Evolutionary conservation across 2,888 invertebrate genomes (phyloP).

Genomic region (Drosophila paramelanica): DNA sequence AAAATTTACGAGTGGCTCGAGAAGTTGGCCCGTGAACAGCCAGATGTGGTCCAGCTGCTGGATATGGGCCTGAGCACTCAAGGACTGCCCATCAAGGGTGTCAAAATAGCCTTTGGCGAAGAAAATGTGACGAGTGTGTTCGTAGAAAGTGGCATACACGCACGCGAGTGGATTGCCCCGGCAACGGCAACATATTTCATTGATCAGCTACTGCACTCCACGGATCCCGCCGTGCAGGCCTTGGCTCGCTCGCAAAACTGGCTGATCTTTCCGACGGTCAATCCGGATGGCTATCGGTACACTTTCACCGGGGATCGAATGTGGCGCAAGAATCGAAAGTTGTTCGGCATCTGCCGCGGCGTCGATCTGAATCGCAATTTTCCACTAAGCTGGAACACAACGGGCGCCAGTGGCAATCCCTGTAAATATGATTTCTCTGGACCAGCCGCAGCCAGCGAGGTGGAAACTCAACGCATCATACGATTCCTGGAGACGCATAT

Average conservation of each 20-base stretch:
- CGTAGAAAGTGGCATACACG: constrained; percentile 85
- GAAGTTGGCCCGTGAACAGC: constrained; percentile 59
- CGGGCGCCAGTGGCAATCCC: constrained; percentile 86
- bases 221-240: constrained; percentile 71
- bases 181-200: constrained; percentile 83
- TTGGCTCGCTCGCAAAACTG: constrained; percentile 87
- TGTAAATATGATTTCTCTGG: constrained; percentile 88
- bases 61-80: constrained; percentile 86
- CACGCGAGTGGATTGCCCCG: constrained; percentile 84
- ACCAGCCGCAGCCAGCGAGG: constrained; percentile 87
- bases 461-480: constrained; percentile 85
- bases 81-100: constrained; percentile 85
- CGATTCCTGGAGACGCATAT: constrained; percentile 76
- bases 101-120: constrained; percentile 83
- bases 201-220: constrained; percentile 82
- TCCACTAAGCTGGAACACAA: constrained; percentile 87
- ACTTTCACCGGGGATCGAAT: constrained; percentile 90
- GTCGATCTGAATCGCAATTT: constrained; percentile 89
- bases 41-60: constrained; percentile 82
- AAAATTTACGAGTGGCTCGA: constrained; percentile 83
- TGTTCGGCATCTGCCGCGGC: constrained; percentile 86
- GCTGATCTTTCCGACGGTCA: constrained; percentile 90
- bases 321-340: constrained; percentile 91
- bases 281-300: constrained; percentile 92
- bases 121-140: constrained; percentile 84